A percentile compares a stretch with the other conserved stretches of the same genome.
phyloP scores from a whole-genome alignment of 2,113 vertebrate genomes.

The Bettongia penicillata region DNA sequence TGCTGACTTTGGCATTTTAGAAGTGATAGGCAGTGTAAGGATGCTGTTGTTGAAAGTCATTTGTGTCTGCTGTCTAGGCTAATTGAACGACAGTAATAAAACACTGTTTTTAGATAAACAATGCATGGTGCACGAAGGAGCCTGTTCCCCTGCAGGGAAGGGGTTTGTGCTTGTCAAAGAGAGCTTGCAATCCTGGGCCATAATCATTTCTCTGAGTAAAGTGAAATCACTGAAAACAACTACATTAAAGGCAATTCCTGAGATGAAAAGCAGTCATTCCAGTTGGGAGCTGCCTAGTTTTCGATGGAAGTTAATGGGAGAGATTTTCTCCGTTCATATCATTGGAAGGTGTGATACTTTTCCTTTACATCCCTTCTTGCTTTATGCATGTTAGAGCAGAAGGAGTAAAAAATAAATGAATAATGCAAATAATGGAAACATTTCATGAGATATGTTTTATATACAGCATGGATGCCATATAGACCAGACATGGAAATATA shows the following conservation, averaged over 20 bases:
- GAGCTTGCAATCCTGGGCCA: slow-evolving; percentile 59
- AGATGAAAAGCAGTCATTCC: slow-evolving; percentile 75
- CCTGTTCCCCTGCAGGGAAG: slow-evolving; percentile 65
- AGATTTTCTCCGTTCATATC: slow-evolving; percentile 56
- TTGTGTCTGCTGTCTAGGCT: slow-evolving; percentile 76
- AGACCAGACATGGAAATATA: slow-evolving; percentile 67
- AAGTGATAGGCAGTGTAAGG: slow-evolving; percentile 35
- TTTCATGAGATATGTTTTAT: not conserved
- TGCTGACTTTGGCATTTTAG: slow-evolving; percentile 56
- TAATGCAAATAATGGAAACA: slow-evolving; percentile 18
- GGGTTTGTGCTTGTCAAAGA: slow-evolving; percentile 69
- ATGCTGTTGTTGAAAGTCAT: slow-evolving; percentile 74
- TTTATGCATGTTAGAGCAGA: slow-evolving; percentile 6
- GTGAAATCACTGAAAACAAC: slow-evolving; percentile 75
- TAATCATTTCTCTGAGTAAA: slow-evolving; percentile 70
- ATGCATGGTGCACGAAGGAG: slow-evolving; percentile 41
- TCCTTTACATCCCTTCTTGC: not conserved
- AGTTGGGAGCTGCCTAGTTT: slow-evolving; percentile 59
- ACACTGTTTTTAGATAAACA: slow-evolving; percentile 77
- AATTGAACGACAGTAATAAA: slow-evolving; percentile 80
- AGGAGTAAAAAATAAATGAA: slow-evolving; percentile 18
- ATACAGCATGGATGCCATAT: not conserved
- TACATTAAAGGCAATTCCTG: slow-evolving; percentile 73
- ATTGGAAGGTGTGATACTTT: slow-evolving; percentile 56
- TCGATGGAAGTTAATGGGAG: slow-evolving; percentile 65